phyloP scores from a whole-genome alignment of 2,797 vertebrate genomes.

The Siniperca obscura region DNA sequence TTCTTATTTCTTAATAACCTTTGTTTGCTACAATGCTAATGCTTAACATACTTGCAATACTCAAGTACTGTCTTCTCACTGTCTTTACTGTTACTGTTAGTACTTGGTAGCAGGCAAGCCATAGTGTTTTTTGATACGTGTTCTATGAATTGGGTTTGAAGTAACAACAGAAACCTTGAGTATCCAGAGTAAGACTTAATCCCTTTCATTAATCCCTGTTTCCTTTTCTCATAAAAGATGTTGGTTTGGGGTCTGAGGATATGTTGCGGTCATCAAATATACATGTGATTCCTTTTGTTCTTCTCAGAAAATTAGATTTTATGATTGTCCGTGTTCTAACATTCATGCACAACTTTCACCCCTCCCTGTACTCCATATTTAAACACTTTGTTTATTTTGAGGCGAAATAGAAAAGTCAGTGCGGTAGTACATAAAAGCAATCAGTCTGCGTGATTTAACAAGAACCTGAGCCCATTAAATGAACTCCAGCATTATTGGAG shows the following conservation, averaged over 20 bases:
- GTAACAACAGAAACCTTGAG: slow-evolving; percentile 27
- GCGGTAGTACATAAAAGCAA: slow-evolving; percentile 88
- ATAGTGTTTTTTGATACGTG: slow-evolving; percentile 22
- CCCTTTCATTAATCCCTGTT: slow-evolving; percentile 44
- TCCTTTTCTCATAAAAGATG: slow-evolving; percentile 40
- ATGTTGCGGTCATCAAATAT: slow-evolving; percentile 53
- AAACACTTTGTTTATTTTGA: slow-evolving; percentile 80
- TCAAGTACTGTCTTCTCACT: slow-evolving; percentile 8
- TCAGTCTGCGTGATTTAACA: slow-evolving; percentile 87
- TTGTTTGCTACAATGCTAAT: slow-evolving; percentile 24
- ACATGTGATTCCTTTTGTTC: slow-evolving; percentile 39
- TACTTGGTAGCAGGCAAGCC: background rate
- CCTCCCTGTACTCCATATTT: slow-evolving; percentile 64
- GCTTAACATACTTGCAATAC: slow-evolving; percentile 12
- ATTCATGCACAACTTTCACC: slow-evolving; percentile 53
- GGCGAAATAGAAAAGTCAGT: slow-evolving; percentile 77
- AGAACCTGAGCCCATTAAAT: slow-evolving; percentile 86
- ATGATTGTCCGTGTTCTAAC: slow-evolving; percentile 53
- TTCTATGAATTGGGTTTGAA: slow-evolving; percentile 30
- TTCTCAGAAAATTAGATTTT: slow-evolving; percentile 46
- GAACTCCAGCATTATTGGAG: slow-evolving; percentile 79
- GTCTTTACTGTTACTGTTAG: slow-evolving; percentile 15
- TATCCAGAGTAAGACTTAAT: slow-evolving; percentile 32
- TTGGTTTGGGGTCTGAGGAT: slow-evolving; percentile 41
- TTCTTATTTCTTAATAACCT: slow-evolving; percentile 35